Evolutionary conservation across 2,113 vertebrate species (phyloP).

Genomic region (Stegostoma tigrinum): DNA sequence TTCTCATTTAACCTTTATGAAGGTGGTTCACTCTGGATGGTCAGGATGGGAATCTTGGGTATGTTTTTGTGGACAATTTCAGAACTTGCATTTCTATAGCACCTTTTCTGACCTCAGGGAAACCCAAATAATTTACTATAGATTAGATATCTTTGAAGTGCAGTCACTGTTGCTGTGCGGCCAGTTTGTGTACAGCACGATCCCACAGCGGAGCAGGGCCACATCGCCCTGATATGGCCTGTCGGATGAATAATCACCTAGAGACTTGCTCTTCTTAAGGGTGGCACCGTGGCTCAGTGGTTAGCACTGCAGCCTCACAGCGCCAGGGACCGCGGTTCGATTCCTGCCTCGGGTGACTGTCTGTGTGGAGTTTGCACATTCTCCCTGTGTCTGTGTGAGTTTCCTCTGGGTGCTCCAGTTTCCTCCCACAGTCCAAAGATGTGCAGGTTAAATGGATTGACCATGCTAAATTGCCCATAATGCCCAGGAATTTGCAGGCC

Average conservation of each 20-base stretch:
- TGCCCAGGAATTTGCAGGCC: too few relatives aligned
- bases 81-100: neutral
- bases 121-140: neutral
- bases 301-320: too few relatives aligned
- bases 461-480: too few relatives aligned
- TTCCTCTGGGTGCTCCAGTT: too few relatives aligned
- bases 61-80: neutral
- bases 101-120: neutral
- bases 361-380: too few relatives aligned
- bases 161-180: neutral
- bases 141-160: neutral
- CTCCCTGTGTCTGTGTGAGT: too few relatives aligned
- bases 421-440: too few relatives aligned
- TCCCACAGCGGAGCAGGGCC: neutral
- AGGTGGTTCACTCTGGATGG: neutral
- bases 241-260: neutral
- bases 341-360: too few relatives aligned
- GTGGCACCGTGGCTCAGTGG: too few relatives aligned
- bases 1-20: neutral
- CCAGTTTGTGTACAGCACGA: neutral
- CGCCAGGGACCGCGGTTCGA: too few relatives aligned
- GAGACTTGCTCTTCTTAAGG: neutral
- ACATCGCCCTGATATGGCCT: neutral
- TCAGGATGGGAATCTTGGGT: neutral
- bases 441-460: too few relatives aligned